Percentiles rank a stretch among this genome's conserved stretches.
Conservation (phyloP, 2,888 invertebrate genomes). For the Lycia hirtaria region DNA sequence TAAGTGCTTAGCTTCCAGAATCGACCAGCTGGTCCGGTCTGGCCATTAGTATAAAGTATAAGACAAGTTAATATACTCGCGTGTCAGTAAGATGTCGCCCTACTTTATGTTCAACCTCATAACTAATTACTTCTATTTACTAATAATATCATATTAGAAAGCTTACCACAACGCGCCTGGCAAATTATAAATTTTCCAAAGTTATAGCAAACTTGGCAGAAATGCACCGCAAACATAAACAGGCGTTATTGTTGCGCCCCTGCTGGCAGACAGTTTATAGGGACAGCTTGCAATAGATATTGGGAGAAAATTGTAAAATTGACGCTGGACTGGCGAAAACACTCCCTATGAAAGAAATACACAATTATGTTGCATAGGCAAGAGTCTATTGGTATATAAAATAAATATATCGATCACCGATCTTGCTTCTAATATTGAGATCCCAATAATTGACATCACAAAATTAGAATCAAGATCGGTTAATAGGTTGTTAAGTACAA, state of each 20-base stretch:
- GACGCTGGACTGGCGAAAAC: background rate
- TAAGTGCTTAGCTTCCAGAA: too few relatives aligned
- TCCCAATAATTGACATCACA: too few relatives aligned
- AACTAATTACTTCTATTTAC: background rate
- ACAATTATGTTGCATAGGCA: too few relatives aligned
- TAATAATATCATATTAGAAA: background rate
- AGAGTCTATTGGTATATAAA: too few relatives aligned
- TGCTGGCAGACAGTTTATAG: conserved; percentile 39
- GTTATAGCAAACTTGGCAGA: conserved; percentile 20
- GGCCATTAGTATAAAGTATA: too few relatives aligned
- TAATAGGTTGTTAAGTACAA: too few relatives aligned
- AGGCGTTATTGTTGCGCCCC: conserved; percentile 38
- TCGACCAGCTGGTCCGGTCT: too few relatives aligned
- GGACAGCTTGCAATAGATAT: conserved; percentile 16
- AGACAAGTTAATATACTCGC: too few relatives aligned
- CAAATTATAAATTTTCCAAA: conserved; percentile 11
- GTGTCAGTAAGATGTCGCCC: too few relatives aligned
- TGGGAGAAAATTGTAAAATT: background rate
- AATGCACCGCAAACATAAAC: conserved; percentile 39
- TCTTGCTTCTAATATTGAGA: too few relatives aligned
- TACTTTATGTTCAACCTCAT: background rate
- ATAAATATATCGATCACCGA: too few relatives aligned
- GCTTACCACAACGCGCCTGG: background rate
- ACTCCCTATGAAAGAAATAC: background rate
- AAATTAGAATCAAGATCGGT: too few relatives aligned